Evolutionary conservation across 2,888 invertebrate species (phyloP), one percentile per base, ranked within the genome.

Genomic region (Alloscopus bannaensis): DNA sequence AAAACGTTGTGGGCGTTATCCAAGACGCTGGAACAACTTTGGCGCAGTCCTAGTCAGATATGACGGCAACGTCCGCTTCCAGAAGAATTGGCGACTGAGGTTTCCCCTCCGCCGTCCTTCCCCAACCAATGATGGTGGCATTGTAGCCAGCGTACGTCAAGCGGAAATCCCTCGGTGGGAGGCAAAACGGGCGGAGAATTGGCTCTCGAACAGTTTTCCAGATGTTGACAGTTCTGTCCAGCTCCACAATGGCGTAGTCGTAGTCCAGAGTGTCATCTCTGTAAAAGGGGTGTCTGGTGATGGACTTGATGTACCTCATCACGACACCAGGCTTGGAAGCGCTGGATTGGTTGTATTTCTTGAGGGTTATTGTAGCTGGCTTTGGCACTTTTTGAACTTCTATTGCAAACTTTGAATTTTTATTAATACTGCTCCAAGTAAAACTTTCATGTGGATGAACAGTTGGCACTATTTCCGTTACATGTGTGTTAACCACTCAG

Each of bases 81-180:
- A 83, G 81, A 18, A 85, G 36, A 6, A 81, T 68, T 3, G 72
- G 80, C 11, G 85, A 68, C 50, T 83, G 84, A 55, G 82, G 77
- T 1, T 84, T 84, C 18, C 84, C 84, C 68, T 81, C 80, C 1
- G 77, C 71, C 13, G 81, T 81, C 0, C 71, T 70, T 24, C 77
- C 78, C 81, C 82, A 85, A 26, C 85, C 85, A 16, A 65, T 84
- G 0, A 82, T 83, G 2, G 83, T 84, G 16, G 76, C 85, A 16
- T 71, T 79, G 8, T 76, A 68, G 3, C 82, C 83, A 16, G 71
- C 81, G 42, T 70, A 85, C 3, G 75, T 52, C n/a, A 66, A 42
- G 2, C 8, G 4, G 0, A 26, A 18, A 18, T 66, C 69, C 36
- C 81, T 60, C 22, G 80, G 22, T 0, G 85, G 85, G 11, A 85